Base-by-base conservation (phyloP, 2,888 invertebrate genomes). In the Aleiodes alternator region DNA sequence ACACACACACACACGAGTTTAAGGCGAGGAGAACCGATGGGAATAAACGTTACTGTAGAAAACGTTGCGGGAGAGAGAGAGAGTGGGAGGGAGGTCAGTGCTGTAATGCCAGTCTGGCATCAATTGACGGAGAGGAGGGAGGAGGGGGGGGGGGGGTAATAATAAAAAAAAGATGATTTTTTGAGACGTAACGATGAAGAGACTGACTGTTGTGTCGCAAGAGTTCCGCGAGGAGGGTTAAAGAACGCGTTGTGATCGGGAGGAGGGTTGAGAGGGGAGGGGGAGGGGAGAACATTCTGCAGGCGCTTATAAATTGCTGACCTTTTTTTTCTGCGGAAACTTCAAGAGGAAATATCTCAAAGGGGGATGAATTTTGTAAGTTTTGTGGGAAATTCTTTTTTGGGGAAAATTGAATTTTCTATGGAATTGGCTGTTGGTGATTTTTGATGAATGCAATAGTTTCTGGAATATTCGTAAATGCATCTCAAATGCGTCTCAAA, bases 11-110 rank as follows among this genome's bases (percentile, higher is more conserved):
- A 51, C 51, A 43, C 43, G 43, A 43, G 43, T 11, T 43, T 43
- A 11, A 43, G 43, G 31, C 48, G 59, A 23, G 16, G 16, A 16
- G 56, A 16, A 7, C 11, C 9, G 64, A 11, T 16, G 43, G 64
- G 64, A 16, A 23, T 64, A 64, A 50, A 6, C 34, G 34, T 34
- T 31, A 50, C 66, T 76, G 72, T 73, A 73, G 76, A 71, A 43
- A 76, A 73, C 75, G 53, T 75, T 69, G 76, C 69, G 77, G 76
- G 69, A 72, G 73, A 29, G 66, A 66, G 43, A 7, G 9, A 43
- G 43, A 43, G 43, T 9, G 43, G 43, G 43, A 8, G 8, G 38
- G 38, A 11, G 43, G 61, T 61, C 61, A 61, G 31, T 61, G 61
- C 61, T 14, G 61, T 61, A 16, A 43, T 6, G 61, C 43, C 14